These are phyloP conservation scores for Bufo bufo DNA, from an alignment of 2,113 vertebrate genomes.

Conservation along the genomic window DNA sequence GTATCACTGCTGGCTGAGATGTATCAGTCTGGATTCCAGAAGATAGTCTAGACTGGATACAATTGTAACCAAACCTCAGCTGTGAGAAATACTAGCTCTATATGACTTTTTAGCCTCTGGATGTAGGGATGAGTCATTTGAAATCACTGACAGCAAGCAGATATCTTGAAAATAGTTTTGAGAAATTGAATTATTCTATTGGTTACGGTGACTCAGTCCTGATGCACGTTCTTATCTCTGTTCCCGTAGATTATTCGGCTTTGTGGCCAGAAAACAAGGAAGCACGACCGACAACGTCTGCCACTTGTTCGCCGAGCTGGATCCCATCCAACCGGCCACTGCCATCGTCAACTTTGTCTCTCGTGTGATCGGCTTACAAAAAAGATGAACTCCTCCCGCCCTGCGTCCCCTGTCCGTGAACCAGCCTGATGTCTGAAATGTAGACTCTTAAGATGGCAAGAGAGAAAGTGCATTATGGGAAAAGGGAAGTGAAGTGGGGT, in stretches of 20 bases:
- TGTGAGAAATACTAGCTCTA: too few species aligned
- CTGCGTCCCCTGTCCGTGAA: conserved; percentile 44
- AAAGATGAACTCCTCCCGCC: conserved; percentile 79
- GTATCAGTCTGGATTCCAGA: background rate
- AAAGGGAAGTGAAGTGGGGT: conserved; percentile 75
- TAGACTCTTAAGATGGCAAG: conserved; percentile 79
- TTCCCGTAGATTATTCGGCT: conserved; percentile 87
- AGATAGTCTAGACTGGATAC: background rate
- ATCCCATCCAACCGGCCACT: conserved; percentile 89
- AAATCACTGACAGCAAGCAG: too few species aligned
- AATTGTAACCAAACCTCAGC: too few species aligned
- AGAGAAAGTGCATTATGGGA: conserved; percentile 83
- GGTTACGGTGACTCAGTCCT: background rate
- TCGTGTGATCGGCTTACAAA: conserved; percentile 88
- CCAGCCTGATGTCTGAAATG: conserved; percentile 69
- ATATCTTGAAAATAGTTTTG: too few species aligned
- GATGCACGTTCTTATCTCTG: background rate
- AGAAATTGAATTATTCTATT: background rate
- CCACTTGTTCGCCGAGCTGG: conserved; percentile 96
- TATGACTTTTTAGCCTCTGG: too few species aligned
- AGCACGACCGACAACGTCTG: conserved; percentile 97
- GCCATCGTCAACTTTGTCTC: conserved; percentile 98
- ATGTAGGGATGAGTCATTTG: background rate
- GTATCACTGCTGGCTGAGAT: too few species aligned
- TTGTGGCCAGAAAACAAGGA: conserved; percentile 96